phyloP scores from a whole-genome alignment of 2,888 invertebrate genomes.

The Eupelmus urozonus region DNA sequence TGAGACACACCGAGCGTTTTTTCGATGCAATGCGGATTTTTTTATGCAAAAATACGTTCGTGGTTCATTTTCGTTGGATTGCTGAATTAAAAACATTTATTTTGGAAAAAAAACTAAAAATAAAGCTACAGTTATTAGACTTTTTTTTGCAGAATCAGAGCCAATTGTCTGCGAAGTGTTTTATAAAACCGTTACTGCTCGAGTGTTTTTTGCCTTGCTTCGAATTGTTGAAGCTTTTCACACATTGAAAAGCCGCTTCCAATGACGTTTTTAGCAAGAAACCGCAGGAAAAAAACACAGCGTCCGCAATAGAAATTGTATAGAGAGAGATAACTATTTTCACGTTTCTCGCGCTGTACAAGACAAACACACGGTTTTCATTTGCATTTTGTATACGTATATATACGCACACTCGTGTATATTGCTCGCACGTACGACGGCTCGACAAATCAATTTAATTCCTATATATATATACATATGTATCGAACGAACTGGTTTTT shows the following conservation, averaged over 20 bases:
- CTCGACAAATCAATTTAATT: conserved; percentile 59
- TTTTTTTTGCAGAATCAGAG: too few species aligned
- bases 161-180: neutral
- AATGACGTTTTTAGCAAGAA: conserved; percentile 19
- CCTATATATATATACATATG: conserved; percentile 44
- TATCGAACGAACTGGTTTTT: conserved; percentile 57
- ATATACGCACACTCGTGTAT: too few species aligned
- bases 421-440: conserved; percentile 34
- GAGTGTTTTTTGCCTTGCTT: too few species aligned
- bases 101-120: too few species aligned
- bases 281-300: neutral
- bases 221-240: neutral
- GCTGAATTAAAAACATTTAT: too few species aligned
- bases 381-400: conserved; percentile 49
- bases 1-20: conserved; percentile 6
- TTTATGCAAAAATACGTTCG: too few species aligned
- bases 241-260: neutral
- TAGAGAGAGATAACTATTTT: conserved; percentile 29
- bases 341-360: conserved; percentile 24
- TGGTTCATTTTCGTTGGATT: too few species aligned
- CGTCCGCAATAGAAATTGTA: neutral
- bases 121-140: too few species aligned
- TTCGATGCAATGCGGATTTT: neutral
- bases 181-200: neutral
- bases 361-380: conserved; percentile 16